Base-by-base conservation (phyloP, 2,797 vertebrate genomes). In the Xerus rutilus region DNA sequence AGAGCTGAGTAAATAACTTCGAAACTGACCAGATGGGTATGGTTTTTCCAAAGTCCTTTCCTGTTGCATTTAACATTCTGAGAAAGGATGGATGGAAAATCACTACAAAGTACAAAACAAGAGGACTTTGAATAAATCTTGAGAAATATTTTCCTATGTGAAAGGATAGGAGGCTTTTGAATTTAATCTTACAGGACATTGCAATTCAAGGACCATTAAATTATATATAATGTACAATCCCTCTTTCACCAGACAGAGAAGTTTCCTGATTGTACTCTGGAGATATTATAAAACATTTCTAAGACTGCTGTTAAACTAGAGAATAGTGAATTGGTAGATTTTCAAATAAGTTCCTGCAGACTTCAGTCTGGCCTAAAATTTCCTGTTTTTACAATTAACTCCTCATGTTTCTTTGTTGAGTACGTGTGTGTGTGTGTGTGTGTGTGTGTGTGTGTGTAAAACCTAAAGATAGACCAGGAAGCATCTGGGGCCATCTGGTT, bases 251-350 rank as follows among this genome's bases (percentile, higher is more conserved):
- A 98, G 97, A 97, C 93, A 91, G 88, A 57, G 93, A 93, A 79
- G 0, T 65, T 88, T 96, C 94, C 96, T 12, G 18, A 95, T 70
- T 98, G 78, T 94, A 89, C 97, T 98, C 97, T 81, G 97, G 97
- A 97, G 94, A 98, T 98, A 86, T 95, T 95, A 98, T 97, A 98
- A 98, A 98, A 94, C 35, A 88, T 98, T 98, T 98, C 98, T 95
- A 98, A 97, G 96, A 18, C 97, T 98, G 95, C 88, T 88, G 87
- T 95, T 96, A 97, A 98, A 94, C 85, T 95, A 77, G 93, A 90
- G 95, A 96, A 96, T 94, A 86, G 92, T 95, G 98, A 97, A 97
- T 89, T 97, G 96, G 88, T 97, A 95, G 79, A 85, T 97, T 89
- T 98, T 98, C 93, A 97, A 95, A 81, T 97, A 91, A 95, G 97